Evolutionary conservation across 2,888 invertebrate genomes (phyloP).

Genomic region (Cheilosia impressa): DNA sequence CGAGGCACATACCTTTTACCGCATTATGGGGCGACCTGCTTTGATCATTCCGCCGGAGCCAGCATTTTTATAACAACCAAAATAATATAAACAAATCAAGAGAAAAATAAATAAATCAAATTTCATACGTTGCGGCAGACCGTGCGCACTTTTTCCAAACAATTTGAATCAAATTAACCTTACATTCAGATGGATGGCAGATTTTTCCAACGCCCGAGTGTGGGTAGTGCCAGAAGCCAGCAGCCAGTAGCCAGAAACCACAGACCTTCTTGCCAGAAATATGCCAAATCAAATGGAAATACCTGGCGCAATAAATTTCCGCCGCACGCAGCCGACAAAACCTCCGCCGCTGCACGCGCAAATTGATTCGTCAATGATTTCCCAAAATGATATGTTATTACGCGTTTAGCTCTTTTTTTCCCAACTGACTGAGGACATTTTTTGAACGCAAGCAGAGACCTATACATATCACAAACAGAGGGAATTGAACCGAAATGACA

Average conservation of each 20-base stretch:
- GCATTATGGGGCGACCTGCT: background rate
- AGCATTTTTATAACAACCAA: background rate
- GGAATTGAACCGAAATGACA: background rate
- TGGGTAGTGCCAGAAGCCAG: background rate
- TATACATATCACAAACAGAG: background rate
- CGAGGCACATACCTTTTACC: background rate
- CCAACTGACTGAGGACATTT: background rate
- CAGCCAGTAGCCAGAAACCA: background rate
- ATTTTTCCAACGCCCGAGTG: background rate
- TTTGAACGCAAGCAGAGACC: background rate
- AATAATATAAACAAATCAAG: background rate
- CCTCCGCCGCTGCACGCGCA: constrained; percentile 6
- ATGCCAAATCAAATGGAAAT: constrained; percentile 50
- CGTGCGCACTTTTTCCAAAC: constrained; percentile 11
- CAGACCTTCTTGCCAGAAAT: constrained; percentile 31
- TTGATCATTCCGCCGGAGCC: background rate
- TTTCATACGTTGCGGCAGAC: background rate
- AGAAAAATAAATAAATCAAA: constrained; percentile 16
- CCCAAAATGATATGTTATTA: constrained; percentile 35
- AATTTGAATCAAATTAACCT: constrained; percentile 32
- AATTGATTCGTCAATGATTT: constrained; percentile 34
- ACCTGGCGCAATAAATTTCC: constrained; percentile 35
- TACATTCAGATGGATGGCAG: background rate
- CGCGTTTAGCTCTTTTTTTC: constrained; percentile 3
- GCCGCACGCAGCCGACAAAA: constrained; percentile 33